Base-by-base conservation (phyloP, 2,113 vertebrate species). In the Austrofundulus limnaeus region DNA sequence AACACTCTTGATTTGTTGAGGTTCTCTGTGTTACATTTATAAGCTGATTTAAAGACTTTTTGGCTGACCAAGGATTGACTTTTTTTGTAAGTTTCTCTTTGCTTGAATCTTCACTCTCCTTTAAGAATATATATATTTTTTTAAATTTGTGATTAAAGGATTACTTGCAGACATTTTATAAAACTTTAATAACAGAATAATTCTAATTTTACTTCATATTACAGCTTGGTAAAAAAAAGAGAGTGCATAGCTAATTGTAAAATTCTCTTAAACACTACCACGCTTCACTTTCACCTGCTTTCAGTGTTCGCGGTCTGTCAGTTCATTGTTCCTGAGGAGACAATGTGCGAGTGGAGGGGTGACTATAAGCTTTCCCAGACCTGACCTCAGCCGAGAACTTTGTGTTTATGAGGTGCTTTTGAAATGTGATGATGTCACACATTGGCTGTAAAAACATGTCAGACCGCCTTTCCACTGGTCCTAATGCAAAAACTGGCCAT, bases 401-500 rank as follows among this genome's bases (percentile, higher is more conserved):
- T 53, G 64, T 73, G 65, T 83, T 90, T 84, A 85, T 71, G 77
- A 75, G 83, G 83, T 77, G 78, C 61, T 75, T 82, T 75, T 75
- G 65, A 86, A 76, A 85, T 45, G 67, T 67, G 67, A 83, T 85
- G 85, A 87, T 83, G 85, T 89, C 87, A 87, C 82, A 59, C 37
- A 10, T 66, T 72, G 78, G 82, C 86, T 88, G 88, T 82, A 72
- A 87, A 89, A 90, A 88, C 86, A 87, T 41, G 68, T 70, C 59
- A 25, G 48, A 43, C 48, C 25, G 68, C 57, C 24, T 37, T 24
- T 75, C 60, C 61, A 38, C 52, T 42, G 53, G 25, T 58, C 50
- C 39, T 70, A 85, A 87, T 85, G 81, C 88, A 70, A 76, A 73
- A 63, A 70, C 82, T 84, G 71, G 46, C 55, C 48, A 71, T 42